Evolutionary conservation across 2,113 vertebrate species (phyloP).

Genomic region (Scomber scombrus): DNA sequence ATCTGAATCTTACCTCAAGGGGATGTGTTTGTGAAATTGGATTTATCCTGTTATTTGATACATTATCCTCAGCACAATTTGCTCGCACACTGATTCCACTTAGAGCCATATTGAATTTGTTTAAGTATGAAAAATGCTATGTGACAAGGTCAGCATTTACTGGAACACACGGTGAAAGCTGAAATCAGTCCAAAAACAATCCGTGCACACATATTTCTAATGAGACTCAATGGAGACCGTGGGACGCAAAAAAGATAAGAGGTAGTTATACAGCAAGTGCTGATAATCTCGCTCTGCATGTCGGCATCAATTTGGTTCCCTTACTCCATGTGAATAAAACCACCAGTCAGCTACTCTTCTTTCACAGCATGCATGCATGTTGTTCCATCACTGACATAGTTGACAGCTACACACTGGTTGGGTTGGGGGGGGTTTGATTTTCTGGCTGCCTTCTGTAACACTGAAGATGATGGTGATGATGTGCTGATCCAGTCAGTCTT

Average conservation of each 20-base stretch:
- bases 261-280: slow-evolving; percentile 7
- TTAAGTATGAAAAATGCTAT: slow-evolving; percentile 58
- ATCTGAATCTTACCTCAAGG: slow-evolving; percentile 51
- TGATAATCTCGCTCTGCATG: slow-evolving; percentile 22
- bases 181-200: slow-evolving; percentile 34
- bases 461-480: slow-evolving; percentile 24
- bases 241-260: slow-evolving; percentile 32
- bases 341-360: neutral
- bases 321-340: slow-evolving; percentile 24
- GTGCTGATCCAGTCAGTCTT: slow-evolving; percentile 37
- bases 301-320: slow-evolving; percentile 24
- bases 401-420: slow-evolving; percentile 7
- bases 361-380: slow-evolving; percentile 23
- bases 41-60: slow-evolving; percentile 65
- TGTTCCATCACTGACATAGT: slow-evolving; percentile 14
- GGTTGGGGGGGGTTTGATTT: neutral
- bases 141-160: slow-evolving; percentile 44
- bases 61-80: slow-evolving; percentile 66
- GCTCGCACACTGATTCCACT: slow-evolving; percentile 56
- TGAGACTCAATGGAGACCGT: slow-evolving; percentile 29
- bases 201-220: slow-evolving; percentile 21
- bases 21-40: slow-evolving; percentile 69
- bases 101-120: slow-evolving; percentile 52
- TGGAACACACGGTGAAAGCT: slow-evolving; percentile 6
- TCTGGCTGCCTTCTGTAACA: slow-evolving; percentile 3